Percentiles rank a stretch among this genome's conserved stretches.
Conservation (phyloP, 2,113 vertebrate genomes). For the Smithornis capensis region DNA sequence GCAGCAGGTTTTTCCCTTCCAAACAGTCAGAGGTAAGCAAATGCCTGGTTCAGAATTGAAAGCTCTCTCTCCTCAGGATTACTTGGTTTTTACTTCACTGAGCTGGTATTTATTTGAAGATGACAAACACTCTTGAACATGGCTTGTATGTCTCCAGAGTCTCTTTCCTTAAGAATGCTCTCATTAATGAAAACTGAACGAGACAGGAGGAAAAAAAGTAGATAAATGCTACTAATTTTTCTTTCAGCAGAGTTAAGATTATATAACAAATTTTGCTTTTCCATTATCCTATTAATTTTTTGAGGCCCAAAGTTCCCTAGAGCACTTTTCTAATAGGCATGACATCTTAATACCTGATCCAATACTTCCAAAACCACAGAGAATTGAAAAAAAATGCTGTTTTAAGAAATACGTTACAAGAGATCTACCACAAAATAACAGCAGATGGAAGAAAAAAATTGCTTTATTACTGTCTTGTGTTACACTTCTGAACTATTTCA, state of each 20-base stretch:
- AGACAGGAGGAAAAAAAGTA: not conserved
- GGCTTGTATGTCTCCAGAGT: not conserved
- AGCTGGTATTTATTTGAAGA: not conserved
- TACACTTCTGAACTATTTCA: not conserved
- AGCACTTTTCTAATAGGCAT: not conserved
- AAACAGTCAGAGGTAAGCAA: not conserved
- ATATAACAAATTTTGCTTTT: not conserved
- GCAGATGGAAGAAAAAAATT: not conserved
- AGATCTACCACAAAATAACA: not conserved
- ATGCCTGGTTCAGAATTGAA: not conserved
- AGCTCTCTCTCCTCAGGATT: not conserved
- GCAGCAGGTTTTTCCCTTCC: not conserved
- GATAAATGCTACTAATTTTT: not conserved
- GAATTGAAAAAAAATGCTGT: accelerated
- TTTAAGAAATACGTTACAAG: not conserved
- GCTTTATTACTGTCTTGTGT: not conserved
- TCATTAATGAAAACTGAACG: not conserved
- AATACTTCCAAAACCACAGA: not conserved
- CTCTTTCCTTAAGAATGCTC: not conserved
- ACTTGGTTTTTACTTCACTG: not conserved
- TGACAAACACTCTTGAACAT: not conserved
- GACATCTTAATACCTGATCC: not conserved
- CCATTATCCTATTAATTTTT: not conserved
- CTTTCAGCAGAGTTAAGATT: not conserved
- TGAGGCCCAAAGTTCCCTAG: not conserved